Evolutionary conservation across 92 coral and sea anemone genomes (phyloP).

Genomic region (Epizoanthus illoricatus): DNA sequence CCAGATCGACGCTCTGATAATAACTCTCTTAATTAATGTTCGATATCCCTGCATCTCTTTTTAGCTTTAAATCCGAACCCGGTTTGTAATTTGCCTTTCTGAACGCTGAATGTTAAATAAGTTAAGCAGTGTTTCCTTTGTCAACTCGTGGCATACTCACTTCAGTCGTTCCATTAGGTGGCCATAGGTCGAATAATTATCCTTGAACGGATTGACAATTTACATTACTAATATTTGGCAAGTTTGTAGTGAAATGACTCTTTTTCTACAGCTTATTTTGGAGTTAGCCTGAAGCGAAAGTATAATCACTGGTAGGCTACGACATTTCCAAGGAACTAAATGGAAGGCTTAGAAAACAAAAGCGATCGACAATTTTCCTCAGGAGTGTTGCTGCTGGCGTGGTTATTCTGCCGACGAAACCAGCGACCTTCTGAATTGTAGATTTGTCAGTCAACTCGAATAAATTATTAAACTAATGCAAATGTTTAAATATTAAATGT

Average conservation of each 20-base stretch:
- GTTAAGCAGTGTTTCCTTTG: background rate
- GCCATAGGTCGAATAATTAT: background rate
- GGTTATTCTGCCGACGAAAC: background rate
- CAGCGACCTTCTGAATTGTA: background rate
- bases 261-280: background rate
- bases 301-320: background rate
- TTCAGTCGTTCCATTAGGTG: no score
- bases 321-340: background rate
- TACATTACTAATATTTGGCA: background rate
- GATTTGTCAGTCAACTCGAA: background rate
- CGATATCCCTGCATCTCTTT: background rate
- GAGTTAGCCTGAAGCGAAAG: background rate
- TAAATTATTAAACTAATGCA: constrained; percentile 10
- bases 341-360: background rate
- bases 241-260: background rate
- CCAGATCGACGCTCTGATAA: constrained; percentile 11
- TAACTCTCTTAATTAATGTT: constrained; percentile 16
- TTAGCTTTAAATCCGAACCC: no score
- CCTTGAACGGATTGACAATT: background rate
- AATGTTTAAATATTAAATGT: background rate
- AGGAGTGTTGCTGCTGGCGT: background rate
- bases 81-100: background rate
- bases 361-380: background rate
- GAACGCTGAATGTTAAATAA: background rate
- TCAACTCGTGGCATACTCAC: background rate